Evolutionary conservation across 2,113 vertebrate genomes (phyloP), one percentile per base, ranked within the genome.

Genomic region (Sorex fumeus): DNA sequence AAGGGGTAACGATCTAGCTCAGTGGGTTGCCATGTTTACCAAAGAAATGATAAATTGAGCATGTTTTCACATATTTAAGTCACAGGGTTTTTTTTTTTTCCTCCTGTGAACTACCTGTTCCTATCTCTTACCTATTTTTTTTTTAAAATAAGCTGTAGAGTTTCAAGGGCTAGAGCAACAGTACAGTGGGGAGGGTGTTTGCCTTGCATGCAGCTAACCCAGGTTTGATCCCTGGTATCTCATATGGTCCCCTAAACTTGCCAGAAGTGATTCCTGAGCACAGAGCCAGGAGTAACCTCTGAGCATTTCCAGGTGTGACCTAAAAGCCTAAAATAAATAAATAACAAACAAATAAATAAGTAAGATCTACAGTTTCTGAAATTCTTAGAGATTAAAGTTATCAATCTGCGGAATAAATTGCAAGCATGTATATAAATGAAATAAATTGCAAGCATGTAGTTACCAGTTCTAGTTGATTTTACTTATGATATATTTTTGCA

Each of bases 401-500:
- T 81, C 45, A 53, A 83, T 36, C 27, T 84, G 28, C n/a, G n/a
- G n/a, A n/a, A n/a, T n/a, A n/a, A n/a, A n/a, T n/a, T n/a, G n/a
- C n/a, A n/a, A n/a, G n/a, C n/a, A n/a, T n/a, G n/a, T n/a, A n/a
- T n/a, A n/a, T n/a, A n/a, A n/a, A n/a, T 67, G 90, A 91, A 79
- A 60, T 86, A 74, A 76, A 66, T n/a, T 89, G 40, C 28, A 86
- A 83, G 36, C 13, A 34, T 66, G 30, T 88, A 64, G 18, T 67
- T 66, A 80, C 12, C 71, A 64, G 27, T 78, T 88, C 9, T 30
- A 69, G 69, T 92, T 82, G 78, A 90, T 19, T 62, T 90, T 90
- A 47, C 66, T 91, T 87, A 71, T 25, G 25, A 32, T 28, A 6
- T 83, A 86, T n/a, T 84, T 76, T 81, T 45, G 12, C 47, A 91